phyloP scores from a whole-genome alignment of 2,797 vertebrate species.

The Micropoecilia bifurca region DNA sequence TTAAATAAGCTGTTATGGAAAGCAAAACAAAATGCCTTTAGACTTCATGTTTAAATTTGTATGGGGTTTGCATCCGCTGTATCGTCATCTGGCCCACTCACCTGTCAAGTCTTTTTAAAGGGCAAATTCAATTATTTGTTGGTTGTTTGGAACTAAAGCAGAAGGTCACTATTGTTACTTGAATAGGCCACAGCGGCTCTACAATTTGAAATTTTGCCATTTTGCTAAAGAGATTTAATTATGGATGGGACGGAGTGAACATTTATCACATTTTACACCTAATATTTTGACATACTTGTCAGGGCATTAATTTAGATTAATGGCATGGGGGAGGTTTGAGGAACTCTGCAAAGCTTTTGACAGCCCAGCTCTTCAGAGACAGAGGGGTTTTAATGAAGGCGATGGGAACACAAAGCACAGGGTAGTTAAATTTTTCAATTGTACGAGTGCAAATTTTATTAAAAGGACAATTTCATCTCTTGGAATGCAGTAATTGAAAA shows the following conservation, averaged over 20 bases:
- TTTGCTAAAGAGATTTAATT: constrained; percentile 75
- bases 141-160: constrained; percentile 68
- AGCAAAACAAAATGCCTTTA: constrained; percentile 14
- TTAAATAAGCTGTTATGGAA: constrained; percentile 23
- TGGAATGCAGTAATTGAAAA: constrained; percentile 20
- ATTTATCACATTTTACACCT: constrained; percentile 82
- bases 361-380: constrained; percentile 73
- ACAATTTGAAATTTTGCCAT: constrained; percentile 68
- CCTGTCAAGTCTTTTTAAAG: constrained; percentile 60
- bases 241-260: constrained; percentile 72
- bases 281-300: constrained; percentile 86
- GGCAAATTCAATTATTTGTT: constrained; percentile 60
- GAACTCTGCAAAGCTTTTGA: constrained; percentile 72
- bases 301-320: constrained; percentile 85
- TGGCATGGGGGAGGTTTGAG: constrained; percentile 66
- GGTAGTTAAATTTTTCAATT: constrained; percentile 31
- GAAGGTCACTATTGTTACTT: constrained; percentile 70
- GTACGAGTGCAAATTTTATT: constrained; percentile 12
- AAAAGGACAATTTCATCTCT: constrained; percentile 1
- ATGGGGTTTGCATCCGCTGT: constrained; percentile 25
- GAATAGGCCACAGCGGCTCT: constrained; percentile 46
- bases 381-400: constrained; percentile 65
- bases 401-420: constrained; percentile 43
- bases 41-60: constrained; percentile 20
- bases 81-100: constrained; percentile 27